Conservation (phyloP, 1,140 invertebrate species). For the Hydropsyche tenuis region DNA sequence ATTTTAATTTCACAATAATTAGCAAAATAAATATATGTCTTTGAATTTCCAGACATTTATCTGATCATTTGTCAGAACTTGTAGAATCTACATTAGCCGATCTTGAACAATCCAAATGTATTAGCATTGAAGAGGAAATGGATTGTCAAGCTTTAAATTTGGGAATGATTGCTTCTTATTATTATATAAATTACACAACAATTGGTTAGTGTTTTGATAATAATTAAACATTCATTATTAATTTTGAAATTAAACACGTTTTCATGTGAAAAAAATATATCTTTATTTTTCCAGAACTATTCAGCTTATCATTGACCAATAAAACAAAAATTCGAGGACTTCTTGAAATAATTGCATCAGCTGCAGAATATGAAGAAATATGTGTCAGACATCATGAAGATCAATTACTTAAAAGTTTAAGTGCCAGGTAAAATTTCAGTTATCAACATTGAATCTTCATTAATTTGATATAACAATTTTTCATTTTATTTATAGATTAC, state of each 20-base stretch:
- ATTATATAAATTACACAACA: conserved; percentile 99
- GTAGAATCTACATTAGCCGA: conserved; percentile 96
- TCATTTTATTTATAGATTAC: conserved; percentile 52
- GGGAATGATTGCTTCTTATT: conserved; percentile 99
- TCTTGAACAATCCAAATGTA: conserved; percentile 97
- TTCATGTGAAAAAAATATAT: neutral
- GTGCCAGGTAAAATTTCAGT: conserved; percentile 55
- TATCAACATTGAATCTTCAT: no score
- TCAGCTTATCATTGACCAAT: conserved; percentile 93
- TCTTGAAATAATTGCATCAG: conserved; percentile 97
- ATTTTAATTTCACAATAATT: conserved; percentile 6
- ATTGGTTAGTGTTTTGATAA: conserved; percentile 71
- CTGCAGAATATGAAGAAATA: conserved; percentile 95
- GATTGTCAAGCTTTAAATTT: conserved; percentile 95
- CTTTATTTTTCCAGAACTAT: conserved; percentile 79
- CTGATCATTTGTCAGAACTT: conserved; percentile 97
- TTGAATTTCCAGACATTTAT: conserved; percentile 75
- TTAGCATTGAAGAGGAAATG: conserved; percentile 98
- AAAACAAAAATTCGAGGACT: conserved; percentile 98
- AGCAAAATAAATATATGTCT: neutral
- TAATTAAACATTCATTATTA: neutral
- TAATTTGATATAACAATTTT: no score
- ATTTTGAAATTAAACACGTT: neutral
- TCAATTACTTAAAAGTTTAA: conserved; percentile 81
- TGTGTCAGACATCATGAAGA: conserved; percentile 96